Conservation (phyloP, 2,888 invertebrate genomes). For the Julus scanicus region DNA sequence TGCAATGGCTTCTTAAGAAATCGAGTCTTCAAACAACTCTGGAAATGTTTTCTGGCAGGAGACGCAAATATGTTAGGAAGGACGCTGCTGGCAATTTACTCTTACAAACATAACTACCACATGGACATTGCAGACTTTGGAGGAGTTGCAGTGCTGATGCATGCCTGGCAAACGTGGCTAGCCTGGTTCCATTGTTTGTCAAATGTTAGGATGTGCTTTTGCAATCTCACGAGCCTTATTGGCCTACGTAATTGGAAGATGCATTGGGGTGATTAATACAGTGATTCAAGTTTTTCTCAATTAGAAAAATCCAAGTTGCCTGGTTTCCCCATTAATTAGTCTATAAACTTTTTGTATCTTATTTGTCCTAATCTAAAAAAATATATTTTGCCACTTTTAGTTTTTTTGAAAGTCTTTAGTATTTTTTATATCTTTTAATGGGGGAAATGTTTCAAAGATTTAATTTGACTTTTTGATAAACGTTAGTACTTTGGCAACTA, state of each 20-base stretch:
- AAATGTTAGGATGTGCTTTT: no score
- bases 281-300: neutral
- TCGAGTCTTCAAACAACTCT: slow-evolving; percentile 50
- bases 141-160: no score
- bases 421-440: no score
- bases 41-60: slow-evolving; percentile 51
- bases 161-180: no score
- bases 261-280: neutral
- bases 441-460: neutral
- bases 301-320: neutral
- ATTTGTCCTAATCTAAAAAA: no score
- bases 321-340: neutral
- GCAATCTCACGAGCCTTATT: no score
- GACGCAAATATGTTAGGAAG: slow-evolving; percentile 53
- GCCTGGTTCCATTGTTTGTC: no score
- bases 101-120: neutral
- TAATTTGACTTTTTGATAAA: neutral
- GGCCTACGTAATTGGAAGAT: no score
- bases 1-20: slow-evolving; percentile 53
- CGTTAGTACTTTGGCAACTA: neutral
- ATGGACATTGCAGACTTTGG: no score
- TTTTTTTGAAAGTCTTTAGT: no score
- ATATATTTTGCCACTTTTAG: no score
- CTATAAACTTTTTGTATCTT: no score
- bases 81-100: slow-evolving; percentile 17